Base-by-base conservation (phyloP, 2,797 vertebrate species). In the Hozukius guyotensis region DNA sequence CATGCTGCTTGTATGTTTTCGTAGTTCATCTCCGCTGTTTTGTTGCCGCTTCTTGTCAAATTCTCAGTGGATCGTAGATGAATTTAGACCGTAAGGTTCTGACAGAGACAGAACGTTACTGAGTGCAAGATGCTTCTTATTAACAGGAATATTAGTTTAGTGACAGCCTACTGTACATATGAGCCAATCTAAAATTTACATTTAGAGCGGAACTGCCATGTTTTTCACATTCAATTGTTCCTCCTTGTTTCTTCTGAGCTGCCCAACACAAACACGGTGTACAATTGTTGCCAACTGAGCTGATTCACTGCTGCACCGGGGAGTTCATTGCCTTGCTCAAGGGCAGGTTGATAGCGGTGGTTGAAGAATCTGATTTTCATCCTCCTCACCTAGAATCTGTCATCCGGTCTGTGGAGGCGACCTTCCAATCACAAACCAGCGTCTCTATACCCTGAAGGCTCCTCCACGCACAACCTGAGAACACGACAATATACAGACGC, bases 261-360 rank as follows among this genome's bases (percentile, higher is more conserved):
- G 13, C 59, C 1, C 8, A 66, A 5, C 32, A 12, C 18, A 36
- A 42, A 61, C 22, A 60, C 20, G 6, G 16, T 1, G 31, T 49
- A 9, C 46, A 32, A 12, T 61, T 42, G 71, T 16, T 52, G 20
- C 7, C 63, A 53, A 22, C 72, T 52, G 27, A 68, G 29, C 46
- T 81, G 81, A 81, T 46, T 68, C 66, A 72, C 29, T 27, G 27
- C 20, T 53, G 53, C 69, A 57, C 25, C 24, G 22, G 55, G 46
- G 55, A 75, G 27, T 63, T 67, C 11, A 20, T 16, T 79, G 75
- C 62, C 59, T 77, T 83, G 83, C 83, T 82, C 75, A 73, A 27
- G 27, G 73, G 72, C 38, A 59, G 27, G 32, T 66, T 78, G 42
- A 67, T 38, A 60, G 70, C 25, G 7, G 34, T 38, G 24, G 70